Evolutionary conservation across 2,113 vertebrate species (phyloP).

Genomic region (Paedocypris sp.): DNA sequence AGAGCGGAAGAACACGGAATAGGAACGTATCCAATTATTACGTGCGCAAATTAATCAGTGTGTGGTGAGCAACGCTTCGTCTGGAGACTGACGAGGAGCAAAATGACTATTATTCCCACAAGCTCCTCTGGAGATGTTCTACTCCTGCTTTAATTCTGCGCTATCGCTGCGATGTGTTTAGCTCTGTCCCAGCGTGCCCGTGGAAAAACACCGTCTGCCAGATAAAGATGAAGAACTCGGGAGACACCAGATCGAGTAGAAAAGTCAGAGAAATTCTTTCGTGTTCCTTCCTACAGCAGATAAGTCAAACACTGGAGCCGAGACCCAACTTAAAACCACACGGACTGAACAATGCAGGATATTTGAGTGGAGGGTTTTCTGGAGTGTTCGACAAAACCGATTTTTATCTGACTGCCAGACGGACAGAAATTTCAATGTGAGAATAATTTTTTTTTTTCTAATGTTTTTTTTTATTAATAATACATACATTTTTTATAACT

Average conservation of each 20-base stretch:
- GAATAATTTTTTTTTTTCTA: no score
- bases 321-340: no score
- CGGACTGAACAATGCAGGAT: no score
- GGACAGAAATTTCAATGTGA: no score
- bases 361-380: no score
- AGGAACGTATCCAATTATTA: conserved; percentile 9
- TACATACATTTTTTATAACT: no score
- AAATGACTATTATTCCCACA: neutral
- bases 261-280: neutral
- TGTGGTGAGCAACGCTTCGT: neutral
- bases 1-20: neutral
- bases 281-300: no score
- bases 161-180: conserved; percentile 11
- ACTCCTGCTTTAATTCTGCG: neutral
- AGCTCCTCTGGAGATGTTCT: conserved; percentile 5
- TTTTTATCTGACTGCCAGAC: no score
- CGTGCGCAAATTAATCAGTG: neutral
- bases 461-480: no score
- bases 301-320: no score
- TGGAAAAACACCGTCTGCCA: conserved; percentile 10
- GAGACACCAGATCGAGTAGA: conserved; percentile 14
- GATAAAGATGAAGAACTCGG: conserved; percentile 9
- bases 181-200: neutral
- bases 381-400: no score
- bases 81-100: neutral